Evolutionary conservation across 2,888 invertebrate genomes (phyloP), one percentile per base, ranked within the genome.

Genomic region (Dasypogon diadema): DNA sequence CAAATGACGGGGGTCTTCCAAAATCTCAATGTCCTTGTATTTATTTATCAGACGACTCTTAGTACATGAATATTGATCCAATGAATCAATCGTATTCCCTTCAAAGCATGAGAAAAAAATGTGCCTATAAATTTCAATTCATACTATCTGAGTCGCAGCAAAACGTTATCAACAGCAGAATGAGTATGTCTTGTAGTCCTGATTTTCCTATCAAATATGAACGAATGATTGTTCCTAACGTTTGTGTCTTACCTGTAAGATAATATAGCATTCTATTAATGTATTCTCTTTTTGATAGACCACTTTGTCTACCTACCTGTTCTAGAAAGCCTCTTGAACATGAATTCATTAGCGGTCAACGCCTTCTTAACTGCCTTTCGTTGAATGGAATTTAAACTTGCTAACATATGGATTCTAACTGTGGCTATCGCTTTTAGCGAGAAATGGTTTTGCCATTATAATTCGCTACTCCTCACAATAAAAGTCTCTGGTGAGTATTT

Each of bases 51-150:
- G n/a, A 2, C 85, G 85, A 2, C 86, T 84, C 74, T 83, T 83
- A 0, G 85, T 81, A 70, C 86, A 84, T 4, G 85, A 85, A 68
- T 85, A 85, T 2, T 86, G 81, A 14, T 86, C 83, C 8, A 97
- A 99, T 87, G 97, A 97, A 87, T 99, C 99, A 0, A 99, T 96
- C 0, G 99, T 99, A 85, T 94, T 98, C 22, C 96, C 92, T 86
- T 98, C 97, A 5, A 94, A 87, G n/a, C 72, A 54, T 8, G 60
- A n/a, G 22, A 77, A 74, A 63, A 74, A 18, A 2, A 56, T 48
- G 12, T 42, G 10, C 96, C 89, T 80, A 97, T 82, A 81, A 97
- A 81, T 0, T 81, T 80, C 26, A 86, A 26, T 1, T 86, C 86
- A 65, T 83, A 84, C 12, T 88, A 85, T 72, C 88, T 84, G 56